phyloP scores from a whole-genome alignment of 2,113 vertebrate species.

The Jacana jacana region DNA sequence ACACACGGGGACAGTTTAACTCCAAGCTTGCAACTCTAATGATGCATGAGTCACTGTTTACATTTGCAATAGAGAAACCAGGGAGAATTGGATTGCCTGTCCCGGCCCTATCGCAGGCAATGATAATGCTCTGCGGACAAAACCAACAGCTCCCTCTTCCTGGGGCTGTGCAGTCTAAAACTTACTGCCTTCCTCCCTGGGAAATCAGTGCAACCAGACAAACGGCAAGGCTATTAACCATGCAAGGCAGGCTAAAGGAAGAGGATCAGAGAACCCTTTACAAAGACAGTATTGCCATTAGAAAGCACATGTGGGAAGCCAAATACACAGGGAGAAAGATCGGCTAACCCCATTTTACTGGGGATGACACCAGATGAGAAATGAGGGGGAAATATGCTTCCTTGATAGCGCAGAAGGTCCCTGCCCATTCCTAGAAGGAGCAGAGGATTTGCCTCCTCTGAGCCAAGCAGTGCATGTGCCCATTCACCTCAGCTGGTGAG shows the following conservation, averaged over 20 bases:
- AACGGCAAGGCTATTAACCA: background rate
- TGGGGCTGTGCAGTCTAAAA: background rate
- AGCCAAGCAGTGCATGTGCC: background rate
- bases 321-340: background rate
- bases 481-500: background rate
- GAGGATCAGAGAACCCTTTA: background rate
- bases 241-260: background rate
- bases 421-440: background rate
- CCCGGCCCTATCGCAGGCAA: background rate
- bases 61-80: background rate
- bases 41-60: background rate
- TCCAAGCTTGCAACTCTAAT: conserved; percentile 11
- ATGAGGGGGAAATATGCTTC: background rate
- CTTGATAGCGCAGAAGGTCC: background rate
- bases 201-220: background rate
- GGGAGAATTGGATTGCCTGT: background rate
- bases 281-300: background rate
- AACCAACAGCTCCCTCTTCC: background rate
- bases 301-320: background rate
- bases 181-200: background rate
- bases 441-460: background rate
- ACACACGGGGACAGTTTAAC: background rate
- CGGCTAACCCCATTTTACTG: background rate
- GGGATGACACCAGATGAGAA: background rate
- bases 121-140: background rate